Base-by-base conservation (phyloP, 2,797 vertebrate species). In the Holocentrus rufus region DNA sequence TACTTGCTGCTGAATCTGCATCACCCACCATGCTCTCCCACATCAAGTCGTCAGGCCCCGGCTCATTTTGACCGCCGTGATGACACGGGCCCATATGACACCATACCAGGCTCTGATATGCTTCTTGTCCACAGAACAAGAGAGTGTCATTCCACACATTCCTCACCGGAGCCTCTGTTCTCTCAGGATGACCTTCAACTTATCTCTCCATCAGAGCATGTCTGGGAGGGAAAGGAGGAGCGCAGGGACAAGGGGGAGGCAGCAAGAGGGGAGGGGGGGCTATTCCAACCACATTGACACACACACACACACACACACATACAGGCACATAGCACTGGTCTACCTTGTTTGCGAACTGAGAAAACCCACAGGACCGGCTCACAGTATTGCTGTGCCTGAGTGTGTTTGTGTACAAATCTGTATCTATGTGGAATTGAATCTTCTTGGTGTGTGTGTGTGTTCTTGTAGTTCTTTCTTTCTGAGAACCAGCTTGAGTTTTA, bases 201-300 rank as follows among this genome's bases (percentile, higher is more conserved):
- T 93, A 93, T 94, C 93, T 92, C 91, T 93, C 84, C 85, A 92
- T 94, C 94, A 89, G 87, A 88, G 88, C 88, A 91, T 90, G 83
- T 90, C 88, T 91, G 79, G 82, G 76, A 79, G 83, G 72, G 69
- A 77, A 75, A 54, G 80, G 79, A 36, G 80, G 79, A 42, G 63
- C 60, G 57, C 73, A 65, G 70, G 56, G 72, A 79, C 39, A 53
- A 18, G 6, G 60, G 13, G 30, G 20, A 25, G 42, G 15, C 22
- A 22, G 9, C 27, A n/a, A 56, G 73, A 46, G 75, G 14, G 61
- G 82, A 46, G 64, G 52, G 67, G 55, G 70, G 70, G 23, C 68
- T 78, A 27, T 56, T 69, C 23, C 65, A 42, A n/a, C n/a, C n/a
- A n/a, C n/a, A n/a, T n/a, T n/a, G n/a, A 44, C 56, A 27, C 39